These are phyloP conservation scores for Columba livia DNA, from an alignment of 2,113 vertebrate genomes.

Conservation along the genomic window DNA sequence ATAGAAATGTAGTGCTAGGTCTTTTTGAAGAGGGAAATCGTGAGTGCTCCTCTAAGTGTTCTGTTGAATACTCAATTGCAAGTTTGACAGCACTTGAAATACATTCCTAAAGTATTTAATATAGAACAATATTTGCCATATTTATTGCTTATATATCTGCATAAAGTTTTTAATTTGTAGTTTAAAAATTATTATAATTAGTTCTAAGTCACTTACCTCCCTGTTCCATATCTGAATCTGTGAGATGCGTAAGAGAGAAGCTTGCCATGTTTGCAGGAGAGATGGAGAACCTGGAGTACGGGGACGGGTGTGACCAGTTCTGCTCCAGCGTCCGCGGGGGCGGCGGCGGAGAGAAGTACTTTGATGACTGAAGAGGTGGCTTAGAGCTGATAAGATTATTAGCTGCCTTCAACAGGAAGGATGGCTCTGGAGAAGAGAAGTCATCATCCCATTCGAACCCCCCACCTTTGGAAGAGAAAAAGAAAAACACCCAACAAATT, in stretches of 20 bases:
- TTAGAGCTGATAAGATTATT: constrained; percentile 75
- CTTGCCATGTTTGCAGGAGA: constrained; percentile 93
- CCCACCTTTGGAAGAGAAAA: constrained; percentile 75
- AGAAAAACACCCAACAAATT: neutral
- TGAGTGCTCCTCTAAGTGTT: neutral
- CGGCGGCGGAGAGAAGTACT: constrained; percentile 86
- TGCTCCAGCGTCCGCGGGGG: constrained; percentile 76
- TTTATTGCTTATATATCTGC: neutral
- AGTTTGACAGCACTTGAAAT: neutral
- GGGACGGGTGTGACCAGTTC: constrained; percentile 84
- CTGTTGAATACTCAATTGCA: neutral
- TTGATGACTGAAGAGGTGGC: constrained; percentile 73
- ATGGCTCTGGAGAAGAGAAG: constrained; percentile 86
- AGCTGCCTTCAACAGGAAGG: constrained; percentile 83
- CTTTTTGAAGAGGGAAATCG: neutral
- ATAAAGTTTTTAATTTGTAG: neutral
- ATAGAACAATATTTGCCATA: neutral
- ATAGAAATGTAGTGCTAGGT: neutral
- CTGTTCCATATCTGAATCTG: constrained; percentile 96
- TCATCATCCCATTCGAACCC: constrained; percentile 95
- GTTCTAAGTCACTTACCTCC: constrained; percentile 82
- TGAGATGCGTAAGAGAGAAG: constrained; percentile 96
- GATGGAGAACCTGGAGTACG: constrained; percentile 94
- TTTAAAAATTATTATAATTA: neutral
- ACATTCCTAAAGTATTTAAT: neutral